Base-by-base conservation (phyloP, 37 sponge, comb jelly and placozoan species). In the Hexactinellida sp. region DNA sequence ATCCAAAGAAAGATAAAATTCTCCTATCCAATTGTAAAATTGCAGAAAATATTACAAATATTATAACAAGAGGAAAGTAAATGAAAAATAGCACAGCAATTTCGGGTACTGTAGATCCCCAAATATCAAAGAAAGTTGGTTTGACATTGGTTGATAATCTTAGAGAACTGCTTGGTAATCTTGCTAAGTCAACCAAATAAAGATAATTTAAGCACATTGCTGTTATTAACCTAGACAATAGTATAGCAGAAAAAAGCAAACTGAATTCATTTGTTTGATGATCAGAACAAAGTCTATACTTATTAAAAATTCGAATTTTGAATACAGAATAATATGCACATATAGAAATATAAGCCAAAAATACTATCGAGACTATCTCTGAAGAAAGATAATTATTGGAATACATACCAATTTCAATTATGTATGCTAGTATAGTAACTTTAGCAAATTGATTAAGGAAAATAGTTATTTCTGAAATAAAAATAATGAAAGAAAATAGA, bases 281-380 rank as follows among this genome's bases (percentile, higher is more conserved):
- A 23, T 88, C 86, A 3, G 99, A 93, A 39, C 92, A 90, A 38
- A 98, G 91, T 88, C 94, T 88, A 86, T 98, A 98, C 38, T 93
- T 93, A 87, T 95, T 95, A 87, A 98, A 98, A 23, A 98, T 87
- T 0, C 94, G 85, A 1, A 98, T 91, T 86, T 88, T 88, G 90
- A 95, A 98, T 24, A 95, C 91, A 35, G 99, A 93, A 90, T 84
- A 95, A 89, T 98, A 98, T 35, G 96, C 92, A 88, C 99, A 98
- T 36, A 93, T 39, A 54, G 94, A 91, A 55, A 98, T 82, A 86
- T 95, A 98, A 47, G 91, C 96, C 55, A 98, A 92, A 0, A 90
- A 63, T 0, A 82, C 36, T 5, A 97, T 87, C 83, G 92, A 95
- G 24, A 90, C 41, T n/a, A 90, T 16, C 94, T 94, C 88, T 36